A percentile compares a stretch with the other conserved stretches of the same genome.
Evolutionary conservation across 2,797 vertebrate genomes (phyloP).

Genomic region (Argya squamiceps): DNA sequence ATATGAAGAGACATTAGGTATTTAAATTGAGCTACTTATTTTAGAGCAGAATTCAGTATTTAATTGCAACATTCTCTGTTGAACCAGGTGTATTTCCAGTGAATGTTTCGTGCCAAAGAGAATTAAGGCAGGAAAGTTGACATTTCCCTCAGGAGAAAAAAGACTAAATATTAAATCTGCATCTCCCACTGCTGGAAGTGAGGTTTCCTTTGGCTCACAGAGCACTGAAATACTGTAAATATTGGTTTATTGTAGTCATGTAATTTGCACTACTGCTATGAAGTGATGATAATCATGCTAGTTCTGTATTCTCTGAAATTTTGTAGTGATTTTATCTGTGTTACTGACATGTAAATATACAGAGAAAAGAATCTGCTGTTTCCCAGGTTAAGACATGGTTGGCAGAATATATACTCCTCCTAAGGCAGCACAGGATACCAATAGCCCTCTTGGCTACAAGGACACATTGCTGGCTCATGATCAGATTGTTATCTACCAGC

Average conservation of each 20-base stretch:
- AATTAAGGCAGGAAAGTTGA: conserved; percentile 44
- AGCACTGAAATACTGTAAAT: background rate
- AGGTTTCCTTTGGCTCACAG: background rate
- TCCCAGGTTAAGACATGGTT: background rate
- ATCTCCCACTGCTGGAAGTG: background rate
- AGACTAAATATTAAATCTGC: conserved; percentile 8
- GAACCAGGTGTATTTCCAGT: conserved; percentile 45
- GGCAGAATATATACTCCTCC: background rate
- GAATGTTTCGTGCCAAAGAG: conserved; percentile 26
- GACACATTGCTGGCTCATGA: background rate
- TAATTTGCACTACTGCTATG: background rate
- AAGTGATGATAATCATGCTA: background rate
- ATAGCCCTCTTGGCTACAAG: background rate
- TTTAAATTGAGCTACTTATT: conserved; percentile 45
- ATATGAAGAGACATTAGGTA: background rate
- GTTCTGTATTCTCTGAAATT: background rate
- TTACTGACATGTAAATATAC: background rate
- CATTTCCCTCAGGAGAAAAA: background rate
- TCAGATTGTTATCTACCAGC: background rate
- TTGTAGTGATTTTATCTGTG: background rate
- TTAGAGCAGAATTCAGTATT: conserved; percentile 32
- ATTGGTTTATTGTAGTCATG: background rate
- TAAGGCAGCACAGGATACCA: background rate
- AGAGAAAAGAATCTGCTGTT: background rate
- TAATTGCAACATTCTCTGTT: conserved; percentile 33